Conservation (phyloP, 2,797 vertebrate species). For the Scomberomorus guttatus region DNA sequence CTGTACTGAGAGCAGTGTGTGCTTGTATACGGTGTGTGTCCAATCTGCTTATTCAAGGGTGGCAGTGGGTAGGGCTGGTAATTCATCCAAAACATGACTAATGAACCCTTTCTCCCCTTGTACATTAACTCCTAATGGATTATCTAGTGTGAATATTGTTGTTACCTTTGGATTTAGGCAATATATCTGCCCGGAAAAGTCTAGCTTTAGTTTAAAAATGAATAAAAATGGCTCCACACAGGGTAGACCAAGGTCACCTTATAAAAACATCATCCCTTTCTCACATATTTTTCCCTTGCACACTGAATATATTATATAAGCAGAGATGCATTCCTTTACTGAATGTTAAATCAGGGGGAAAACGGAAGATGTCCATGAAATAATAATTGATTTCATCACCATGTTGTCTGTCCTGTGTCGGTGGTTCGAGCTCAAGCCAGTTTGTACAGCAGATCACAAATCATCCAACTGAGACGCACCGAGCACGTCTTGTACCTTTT, state of each 20-base stretch:
- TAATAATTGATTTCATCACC: conserved; percentile 54
- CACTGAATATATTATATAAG: conserved; percentile 54
- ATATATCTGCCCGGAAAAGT: conserved; percentile 49
- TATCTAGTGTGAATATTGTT: conserved; percentile 54
- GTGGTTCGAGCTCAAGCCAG: conserved; percentile 58
- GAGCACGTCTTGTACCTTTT: conserved; percentile 76
- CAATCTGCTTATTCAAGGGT: conserved; percentile 57
- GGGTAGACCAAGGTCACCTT: conserved; percentile 61
- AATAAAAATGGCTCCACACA: conserved; percentile 45
- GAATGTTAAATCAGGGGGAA: conserved; percentile 71
- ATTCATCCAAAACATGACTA: conserved; percentile 58
- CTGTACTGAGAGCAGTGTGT: conserved; percentile 43
- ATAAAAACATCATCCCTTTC: conserved; percentile 36
- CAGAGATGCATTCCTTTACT: conserved; percentile 64
- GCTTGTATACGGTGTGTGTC: conserved; percentile 52
- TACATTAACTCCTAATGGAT: conserved; percentile 59
- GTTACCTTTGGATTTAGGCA: conserved; percentile 60
- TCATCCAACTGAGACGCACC: conserved; percentile 64
- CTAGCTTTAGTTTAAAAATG: conserved; percentile 49
- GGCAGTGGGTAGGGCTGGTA: conserved; percentile 50
- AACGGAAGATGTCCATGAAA: conserved; percentile 66
- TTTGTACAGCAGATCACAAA: conserved; percentile 71
- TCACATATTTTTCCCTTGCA: conserved; percentile 55
- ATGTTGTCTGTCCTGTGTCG: conserved; percentile 46
- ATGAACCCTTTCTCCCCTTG: conserved; percentile 46